These are phyloP conservation scores for Gymnothorax javanicus DNA, from an alignment of 2,797 vertebrate genomes.

Conservation along the genomic window DNA sequence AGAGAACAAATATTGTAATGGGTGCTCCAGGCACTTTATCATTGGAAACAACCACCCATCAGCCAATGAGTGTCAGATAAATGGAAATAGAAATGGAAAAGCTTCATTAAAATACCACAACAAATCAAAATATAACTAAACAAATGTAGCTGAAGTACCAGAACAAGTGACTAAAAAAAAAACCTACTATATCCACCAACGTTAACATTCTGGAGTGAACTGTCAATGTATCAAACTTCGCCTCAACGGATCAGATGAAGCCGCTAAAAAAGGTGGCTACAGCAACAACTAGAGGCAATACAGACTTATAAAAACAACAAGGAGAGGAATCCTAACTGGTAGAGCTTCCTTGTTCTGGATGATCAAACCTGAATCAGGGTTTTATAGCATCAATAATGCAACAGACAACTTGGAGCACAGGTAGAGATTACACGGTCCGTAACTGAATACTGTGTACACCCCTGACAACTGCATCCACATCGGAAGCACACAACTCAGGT, in stretches of 20 bases:
- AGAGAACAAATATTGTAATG: background rate
- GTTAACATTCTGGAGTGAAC: background rate
- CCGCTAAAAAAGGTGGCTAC: background rate
- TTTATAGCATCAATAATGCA: background rate
- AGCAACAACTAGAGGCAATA: background rate
- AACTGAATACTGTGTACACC: background rate
- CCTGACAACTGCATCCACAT: background rate
- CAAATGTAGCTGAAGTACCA: background rate
- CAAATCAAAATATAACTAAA: background rate
- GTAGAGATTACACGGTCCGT: background rate
- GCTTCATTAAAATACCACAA: background rate
- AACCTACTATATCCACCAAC: background rate
- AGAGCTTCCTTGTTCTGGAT: background rate
- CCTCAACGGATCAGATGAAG: background rate
- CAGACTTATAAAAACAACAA: background rate
- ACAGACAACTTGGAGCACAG: background rate
- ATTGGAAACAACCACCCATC: background rate
- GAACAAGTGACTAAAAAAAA: background rate
- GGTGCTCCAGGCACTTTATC: background rate
- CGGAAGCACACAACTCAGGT: background rate
- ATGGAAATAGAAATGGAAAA: background rate
- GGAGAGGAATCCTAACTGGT: constrained; percentile 24
- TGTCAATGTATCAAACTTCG: background rate
- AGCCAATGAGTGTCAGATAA: background rate
- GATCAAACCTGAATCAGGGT: background rate